Conservation (phyloP, 2,888 invertebrate species). For the Sinelater perroti region DNA sequence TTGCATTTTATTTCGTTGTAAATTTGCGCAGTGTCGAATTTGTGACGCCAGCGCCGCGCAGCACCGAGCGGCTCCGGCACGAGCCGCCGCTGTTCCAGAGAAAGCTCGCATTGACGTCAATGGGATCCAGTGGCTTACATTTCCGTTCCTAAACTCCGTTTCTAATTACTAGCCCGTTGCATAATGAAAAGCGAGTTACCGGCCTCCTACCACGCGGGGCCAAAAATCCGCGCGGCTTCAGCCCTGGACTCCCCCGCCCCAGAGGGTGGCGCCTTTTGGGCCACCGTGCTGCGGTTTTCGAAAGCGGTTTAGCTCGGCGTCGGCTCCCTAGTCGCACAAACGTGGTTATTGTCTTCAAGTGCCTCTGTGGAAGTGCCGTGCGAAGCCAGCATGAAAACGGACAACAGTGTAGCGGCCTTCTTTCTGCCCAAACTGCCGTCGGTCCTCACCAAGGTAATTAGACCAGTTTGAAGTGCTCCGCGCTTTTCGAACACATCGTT, state of each 20-base stretch:
- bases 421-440: too few relatives aligned
- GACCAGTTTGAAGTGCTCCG: too few relatives aligned
- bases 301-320: conserved; percentile 7
- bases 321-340: conserved; percentile 13
- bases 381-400: conserved; percentile 31
- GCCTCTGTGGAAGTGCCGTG: conserved; percentile 12
- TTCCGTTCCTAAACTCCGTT: conserved; percentile 40
- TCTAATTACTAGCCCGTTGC: conserved; percentile 34
- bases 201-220: background rate
- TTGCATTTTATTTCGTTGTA: too few relatives aligned
- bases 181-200: conserved; percentile 19
- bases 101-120: conserved; percentile 53
- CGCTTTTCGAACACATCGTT: too few relatives aligned
- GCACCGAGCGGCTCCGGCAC: too few relatives aligned
- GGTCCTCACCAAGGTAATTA: too few relatives aligned
- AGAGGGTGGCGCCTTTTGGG: too few relatives aligned
- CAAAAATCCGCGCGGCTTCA: too few relatives aligned
- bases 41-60: too few relatives aligned
- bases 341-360: conserved; percentile 13
- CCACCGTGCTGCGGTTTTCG: conserved; percentile 8
- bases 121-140: conserved; percentile 49
- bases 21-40: too few relatives aligned
- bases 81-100: conserved; percentile 39
- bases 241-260: too few relatives aligned
- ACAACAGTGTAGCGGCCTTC: conserved; percentile 2